These are phyloP conservation scores for Macrosiphum euphorbiae DNA, from an alignment of 2,888 invertebrate species.

Conservation along the genomic window DNA sequence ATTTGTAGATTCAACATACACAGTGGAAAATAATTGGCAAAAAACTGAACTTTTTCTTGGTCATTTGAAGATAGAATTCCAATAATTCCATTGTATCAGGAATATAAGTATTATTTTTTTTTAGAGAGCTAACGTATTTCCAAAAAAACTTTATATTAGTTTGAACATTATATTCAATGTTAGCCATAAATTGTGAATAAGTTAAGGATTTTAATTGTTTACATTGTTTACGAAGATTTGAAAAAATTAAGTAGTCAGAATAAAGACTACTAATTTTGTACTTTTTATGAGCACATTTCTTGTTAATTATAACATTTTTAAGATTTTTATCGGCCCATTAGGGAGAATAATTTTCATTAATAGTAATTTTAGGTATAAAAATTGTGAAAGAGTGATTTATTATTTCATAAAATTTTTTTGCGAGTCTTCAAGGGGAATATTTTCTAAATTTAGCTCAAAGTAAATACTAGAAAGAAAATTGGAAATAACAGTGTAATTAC, in stretches of 20 bases:
- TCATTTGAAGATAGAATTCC: neutral
- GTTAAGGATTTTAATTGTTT: neutral
- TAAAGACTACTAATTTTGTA: neutral
- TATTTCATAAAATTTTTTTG: too few species aligned
- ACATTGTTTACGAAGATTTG: neutral
- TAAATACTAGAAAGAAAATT: too few species aligned
- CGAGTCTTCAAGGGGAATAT: too few species aligned
- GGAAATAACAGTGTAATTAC: too few species aligned
- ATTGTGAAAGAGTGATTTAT: too few species aligned
- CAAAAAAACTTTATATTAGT: neutral
- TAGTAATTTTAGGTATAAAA: neutral
- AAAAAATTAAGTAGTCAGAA: neutral
- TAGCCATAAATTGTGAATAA: slow-evolving; percentile 26
- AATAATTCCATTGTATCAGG: neutral
- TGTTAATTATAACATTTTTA: neutral
- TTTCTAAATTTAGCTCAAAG: too few species aligned
- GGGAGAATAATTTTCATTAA: neutral
- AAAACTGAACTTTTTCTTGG: neutral
- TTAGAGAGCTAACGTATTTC: neutral
- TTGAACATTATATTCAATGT: neutral
- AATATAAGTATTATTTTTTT: neutral
- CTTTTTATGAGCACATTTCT: neutral
- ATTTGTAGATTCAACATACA: neutral
- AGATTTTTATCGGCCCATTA: neutral
- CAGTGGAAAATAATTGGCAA: neutral